Evolutionary conservation across 2,797 vertebrate species (phyloP), one percentile per base, ranked within the genome.

Genomic region (Epinephelus coioides): DNA sequence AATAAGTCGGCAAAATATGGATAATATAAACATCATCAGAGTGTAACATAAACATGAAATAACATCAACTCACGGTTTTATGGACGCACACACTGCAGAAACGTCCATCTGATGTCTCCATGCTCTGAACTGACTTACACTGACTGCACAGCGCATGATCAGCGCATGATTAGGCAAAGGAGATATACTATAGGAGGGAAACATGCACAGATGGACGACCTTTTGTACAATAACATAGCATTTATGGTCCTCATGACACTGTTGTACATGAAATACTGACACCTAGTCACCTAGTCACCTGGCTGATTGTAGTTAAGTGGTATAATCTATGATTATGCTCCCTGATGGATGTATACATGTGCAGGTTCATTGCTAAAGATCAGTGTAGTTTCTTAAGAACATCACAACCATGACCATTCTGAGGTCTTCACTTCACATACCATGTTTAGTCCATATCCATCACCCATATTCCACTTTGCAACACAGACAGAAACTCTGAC

Each of bases 401-500:
- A 55, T 55, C 4, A 25, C 53, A 55, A 27, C 53, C 23, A 55
- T 55, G 23, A 55, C 53, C 23, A 55, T 7, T 55, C 14, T 27
- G 14, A 53, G 12, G 51, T 53, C 51, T 53, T 53, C 21, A 23
- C 21, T 23, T 54, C 23, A 54, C 53, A 25, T 15, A 6, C 0
- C 11, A 23, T 53, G 51, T 53, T 53, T 53, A 53, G 27, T 30
- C 17, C 27, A 59, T 59, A 59, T 38, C 57, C 57, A 60, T 60
- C 18, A 38, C 34, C 34, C 57, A 40, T 2, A 60, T 6, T n/a
- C 30, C 18, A 9, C 30, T 57, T 57, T 34, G 27, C 30, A 56
- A 19, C 55, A 56, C 55, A 56, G 27, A 57, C 55, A 57, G 55
- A 5, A 59, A 59, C 30, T 59, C 56, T 59, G 56, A 38, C 27